Base-by-base conservation (phyloP, 2,797 vertebrate species). In the Sitta carolinensis region DNA sequence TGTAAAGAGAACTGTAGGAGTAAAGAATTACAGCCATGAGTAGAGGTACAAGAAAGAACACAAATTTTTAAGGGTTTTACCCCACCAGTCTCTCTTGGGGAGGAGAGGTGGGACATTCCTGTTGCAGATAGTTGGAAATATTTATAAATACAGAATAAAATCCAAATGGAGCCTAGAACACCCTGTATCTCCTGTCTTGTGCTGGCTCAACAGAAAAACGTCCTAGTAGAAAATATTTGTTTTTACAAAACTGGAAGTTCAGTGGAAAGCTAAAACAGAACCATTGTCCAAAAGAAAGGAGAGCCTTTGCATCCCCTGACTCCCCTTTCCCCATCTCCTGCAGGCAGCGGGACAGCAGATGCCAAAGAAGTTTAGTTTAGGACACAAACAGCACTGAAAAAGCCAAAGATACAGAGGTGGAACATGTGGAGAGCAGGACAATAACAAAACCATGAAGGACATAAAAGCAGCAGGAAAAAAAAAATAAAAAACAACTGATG, bases 161-260 rank as follows among this genome's bases (percentile, higher is more conserved):
- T 5, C 4, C 55, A 66, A 69, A 50, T 0, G 0, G 38, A 63
- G 22, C 54, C 55, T 69, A 23, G 32, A 89, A 68, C 10, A 72
- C 42, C 34, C 63, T 54, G 73, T 32, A 47, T 68, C 61, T 87
- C 43, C 76, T 64, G 19, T 34, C 27, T 52, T 21, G 43, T 66
- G 59, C 51, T 79, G 78, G 54, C 59, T 89, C 52, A 70, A 25
- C 10, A 34, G 61, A 47, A 63, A 69, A 90, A 57, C 6, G 1
- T 67, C 50, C 7, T 10, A 77, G 81, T 47, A 78, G 64, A 72
- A 87, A 80, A 68, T 5, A 77, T 0, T 42, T 57, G n/a, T 16
- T 84, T 79, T 14, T 74, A 91, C 13, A 72, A 93, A 94, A 84
- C 50, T 40, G n/a, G 18, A 72, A 80, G 38, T 58, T 72, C 38